Conservation (phyloP, 1,140 invertebrate species). For the Drosophila varians region DNA sequence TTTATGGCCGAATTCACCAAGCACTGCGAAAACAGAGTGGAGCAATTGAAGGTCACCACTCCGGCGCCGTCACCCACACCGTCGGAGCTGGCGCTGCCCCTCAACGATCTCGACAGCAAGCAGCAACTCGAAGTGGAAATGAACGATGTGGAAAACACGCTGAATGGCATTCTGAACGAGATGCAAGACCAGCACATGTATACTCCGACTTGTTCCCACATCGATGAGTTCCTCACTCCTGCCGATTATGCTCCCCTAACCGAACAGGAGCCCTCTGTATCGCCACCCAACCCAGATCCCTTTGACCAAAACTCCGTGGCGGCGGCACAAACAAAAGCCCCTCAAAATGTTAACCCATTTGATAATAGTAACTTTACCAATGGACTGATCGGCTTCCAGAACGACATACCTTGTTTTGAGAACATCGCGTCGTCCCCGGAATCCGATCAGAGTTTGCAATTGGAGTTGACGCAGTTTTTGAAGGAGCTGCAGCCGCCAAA, state of each 20-base stretch:
- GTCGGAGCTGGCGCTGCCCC: slow-evolving; percentile 13
- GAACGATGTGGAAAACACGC: slow-evolving; percentile 74
- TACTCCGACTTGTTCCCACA: slow-evolving; percentile 64
- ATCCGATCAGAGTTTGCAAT: slow-evolving; percentile 52
- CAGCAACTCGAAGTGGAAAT: slow-evolving; percentile 70
- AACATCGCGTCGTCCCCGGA: slow-evolving; percentile 55
- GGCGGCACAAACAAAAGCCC: not conserved
- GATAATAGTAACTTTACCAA: slow-evolving; percentile 62
- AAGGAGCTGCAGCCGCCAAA: slow-evolving; percentile 55
- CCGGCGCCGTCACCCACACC: not conserved
- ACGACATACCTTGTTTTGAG: slow-evolving; percentile 80
- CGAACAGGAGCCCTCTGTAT: slow-evolving; percentile 27
- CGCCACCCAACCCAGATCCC: slow-evolving; percentile 10
- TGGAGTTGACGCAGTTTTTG: slow-evolving; percentile 60
- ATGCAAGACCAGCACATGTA: slow-evolving; percentile 81
- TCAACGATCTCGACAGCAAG: slow-evolving; percentile 55
- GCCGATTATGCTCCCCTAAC: slow-evolving; percentile 69
- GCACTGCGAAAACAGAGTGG: slow-evolving; percentile 54
- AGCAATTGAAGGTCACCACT: slow-evolving; percentile 30
- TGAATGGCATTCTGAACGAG: slow-evolving; percentile 78
- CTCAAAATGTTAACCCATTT: slow-evolving; percentile 27
- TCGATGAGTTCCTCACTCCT: slow-evolving; percentile 68
- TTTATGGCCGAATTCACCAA: slow-evolving; percentile 68
- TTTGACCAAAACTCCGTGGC: slow-evolving; percentile 7
- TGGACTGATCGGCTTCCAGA: slow-evolving; percentile 77